phyloP scores from a whole-genome alignment of 2,113 vertebrate genomes.

The Cyanistes caeruleus region DNA sequence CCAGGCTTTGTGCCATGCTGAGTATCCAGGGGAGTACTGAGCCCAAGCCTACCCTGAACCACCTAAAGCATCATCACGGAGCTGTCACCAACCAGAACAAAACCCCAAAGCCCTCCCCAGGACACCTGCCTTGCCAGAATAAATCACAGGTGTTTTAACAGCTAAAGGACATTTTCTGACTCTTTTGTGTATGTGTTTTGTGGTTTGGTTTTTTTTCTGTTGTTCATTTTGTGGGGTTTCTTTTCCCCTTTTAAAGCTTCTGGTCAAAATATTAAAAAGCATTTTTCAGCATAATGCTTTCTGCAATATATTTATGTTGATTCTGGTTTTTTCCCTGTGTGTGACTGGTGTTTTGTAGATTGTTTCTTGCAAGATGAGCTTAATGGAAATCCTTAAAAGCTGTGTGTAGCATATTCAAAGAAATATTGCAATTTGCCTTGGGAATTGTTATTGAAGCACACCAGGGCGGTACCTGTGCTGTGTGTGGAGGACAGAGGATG shows the following conservation, averaged over 20 bases:
- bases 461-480: not conserved
- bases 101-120: not conserved
- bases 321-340: not conserved
- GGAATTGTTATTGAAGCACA: not conserved
- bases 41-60: fast-evolving
- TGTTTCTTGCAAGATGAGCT: not conserved
- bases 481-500: not conserved
- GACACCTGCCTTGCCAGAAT: not conserved
- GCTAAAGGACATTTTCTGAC: not conserved
- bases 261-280: not conserved
- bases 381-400: not conserved
- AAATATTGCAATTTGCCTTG: not conserved
- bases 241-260: not conserved
- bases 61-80: not conserved
- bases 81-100: not conserved
- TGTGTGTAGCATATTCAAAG: not conserved
- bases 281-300: not conserved
- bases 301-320: not conserved
- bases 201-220: not conserved
- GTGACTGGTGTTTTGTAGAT: not conserved
- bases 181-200: fast-evolving
- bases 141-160: not conserved
- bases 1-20: fast-evolving
- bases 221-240: fast-evolving
- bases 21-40: fast-evolving